Evolutionary conservation across 1,140 invertebrate species (phyloP), one percentile per base, ranked within the genome.

Genomic region (Ostrea denselamellosa): DNA sequence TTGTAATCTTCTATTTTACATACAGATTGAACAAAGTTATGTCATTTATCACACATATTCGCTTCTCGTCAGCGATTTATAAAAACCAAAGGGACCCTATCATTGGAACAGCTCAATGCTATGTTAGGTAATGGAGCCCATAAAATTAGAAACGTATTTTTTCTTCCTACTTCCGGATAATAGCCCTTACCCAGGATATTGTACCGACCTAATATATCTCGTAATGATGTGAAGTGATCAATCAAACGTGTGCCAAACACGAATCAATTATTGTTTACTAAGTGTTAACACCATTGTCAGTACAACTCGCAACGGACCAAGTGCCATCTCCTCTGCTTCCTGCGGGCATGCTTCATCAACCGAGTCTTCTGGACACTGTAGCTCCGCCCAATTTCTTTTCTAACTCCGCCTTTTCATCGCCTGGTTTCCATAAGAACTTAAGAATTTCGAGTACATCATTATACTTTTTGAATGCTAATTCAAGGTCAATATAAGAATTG

Each of bases 261-360:
- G 56, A 85, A 85, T 85, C 83, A 58, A 85, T 85, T 22, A 85
- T 85, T 85, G 83, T 85, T 85, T 85, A 85, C 83, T 52, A 58
- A 85, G 83, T 85, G 83, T 85, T 85, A 85, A 85, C 83, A 54
- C 51, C 28, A 58, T 85, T 85, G 83, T 85, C 53, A 85, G 62
- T 85, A 85, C 83, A 85, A 83, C 82, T 83, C 52, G 52, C 44
- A 52, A 83, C 82, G n/a, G 82, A 9, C 52, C 44, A 7, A 83
- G 51, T 83, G 82, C 82, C 82, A 83, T 83, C 82, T 54, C 14
- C 44, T n/a, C 22, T 22, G 22, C 52, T 8, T 53, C 82, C 82
- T 83, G 34, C 52, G 51, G 82, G 82, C 52, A 54, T 83, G 82
- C 52, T 53, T 53, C 44, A 83, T 53, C 52, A 54, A 22, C 44